These are phyloP conservation scores for Dolichopus griseipennis DNA, from an alignment of 2,888 invertebrate species.

Conservation along the genomic window DNA sequence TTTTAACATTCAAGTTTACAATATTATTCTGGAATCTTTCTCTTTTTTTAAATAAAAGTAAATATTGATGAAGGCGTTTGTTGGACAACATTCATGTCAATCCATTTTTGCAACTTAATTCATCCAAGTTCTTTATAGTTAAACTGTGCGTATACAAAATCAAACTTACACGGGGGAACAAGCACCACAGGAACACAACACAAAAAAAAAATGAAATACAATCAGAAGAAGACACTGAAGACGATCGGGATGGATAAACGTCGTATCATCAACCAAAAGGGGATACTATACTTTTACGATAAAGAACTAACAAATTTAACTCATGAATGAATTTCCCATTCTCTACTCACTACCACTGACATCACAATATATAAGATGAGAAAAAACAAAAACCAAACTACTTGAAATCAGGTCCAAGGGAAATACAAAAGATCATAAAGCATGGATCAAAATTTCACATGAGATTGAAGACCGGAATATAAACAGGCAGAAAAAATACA, in stretches of 20 bases:
- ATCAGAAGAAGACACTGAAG: neutral
- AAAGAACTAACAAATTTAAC: neutral
- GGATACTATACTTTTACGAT: neutral
- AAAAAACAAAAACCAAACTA: neutral
- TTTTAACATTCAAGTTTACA: too few species aligned
- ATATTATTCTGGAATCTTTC: too few species aligned
- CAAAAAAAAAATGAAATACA: neutral
- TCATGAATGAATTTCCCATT: neutral
- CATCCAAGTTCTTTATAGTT: neutral
- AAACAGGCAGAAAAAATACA: neutral
- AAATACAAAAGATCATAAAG: conserved; percentile 6
- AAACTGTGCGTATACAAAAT: too few species aligned
- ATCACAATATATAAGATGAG: neutral
- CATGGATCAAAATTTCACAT: neutral
- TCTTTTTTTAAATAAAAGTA: neutral
- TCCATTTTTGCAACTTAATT: conserved; percentile 4
- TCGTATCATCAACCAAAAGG: neutral
- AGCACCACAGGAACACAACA: neutral
- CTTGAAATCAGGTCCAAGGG: neutral
- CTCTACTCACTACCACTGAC: too few species aligned
- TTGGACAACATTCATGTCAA: conserved; percentile 6
- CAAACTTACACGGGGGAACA: too few species aligned
- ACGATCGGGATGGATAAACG: neutral
- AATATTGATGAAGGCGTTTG: conserved; percentile 3
- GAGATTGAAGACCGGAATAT: conserved; percentile 3